phyloP scores from a whole-genome alignment of 2,888 invertebrate genomes.

The Bugulina stolonifera region DNA sequence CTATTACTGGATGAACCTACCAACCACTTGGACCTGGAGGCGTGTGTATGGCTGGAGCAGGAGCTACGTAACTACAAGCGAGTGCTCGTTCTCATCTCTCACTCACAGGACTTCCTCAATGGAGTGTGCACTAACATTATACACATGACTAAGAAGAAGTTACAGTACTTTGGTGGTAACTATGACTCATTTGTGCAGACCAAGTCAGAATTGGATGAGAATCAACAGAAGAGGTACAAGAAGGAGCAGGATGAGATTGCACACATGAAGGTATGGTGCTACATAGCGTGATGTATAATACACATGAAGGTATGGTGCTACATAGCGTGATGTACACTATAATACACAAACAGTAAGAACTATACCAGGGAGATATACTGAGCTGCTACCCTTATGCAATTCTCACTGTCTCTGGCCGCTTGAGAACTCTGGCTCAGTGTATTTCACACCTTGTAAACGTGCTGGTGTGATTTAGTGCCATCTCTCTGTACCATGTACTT shows the following conservation, averaged over 20 bases:
- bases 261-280: conserved; percentile 86
- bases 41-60: conserved; percentile 98
- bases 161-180: conserved; percentile 90
- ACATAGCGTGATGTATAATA: too few species aligned
- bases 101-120: conserved; percentile 97
- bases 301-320: conserved; percentile 89
- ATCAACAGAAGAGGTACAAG: conserved; percentile 97
- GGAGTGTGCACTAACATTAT: conserved; percentile 87
- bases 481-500: too few species aligned
- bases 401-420: too few species aligned
- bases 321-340: too few species aligned
- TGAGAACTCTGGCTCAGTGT: too few species aligned
- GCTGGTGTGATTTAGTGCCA: too few species aligned
- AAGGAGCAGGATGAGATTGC: conserved; percentile 99
- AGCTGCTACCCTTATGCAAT: too few species aligned
- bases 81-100: conserved; percentile 93
- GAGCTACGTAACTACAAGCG: conserved; percentile 89
- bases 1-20: conserved; percentile 61
- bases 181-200: conserved; percentile 95
- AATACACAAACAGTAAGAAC: too few species aligned
- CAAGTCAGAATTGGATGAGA: conserved; percentile 86
- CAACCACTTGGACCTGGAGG: conserved; percentile 70
- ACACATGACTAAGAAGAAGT: conserved; percentile 83
- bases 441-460: too few species aligned
- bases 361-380: too few species aligned